These are phyloP conservation scores for Chondrosia reniformis DNA, from an alignment of 37 sponge, comb jelly and placozoan species.

Conservation along the genomic window DNA sequence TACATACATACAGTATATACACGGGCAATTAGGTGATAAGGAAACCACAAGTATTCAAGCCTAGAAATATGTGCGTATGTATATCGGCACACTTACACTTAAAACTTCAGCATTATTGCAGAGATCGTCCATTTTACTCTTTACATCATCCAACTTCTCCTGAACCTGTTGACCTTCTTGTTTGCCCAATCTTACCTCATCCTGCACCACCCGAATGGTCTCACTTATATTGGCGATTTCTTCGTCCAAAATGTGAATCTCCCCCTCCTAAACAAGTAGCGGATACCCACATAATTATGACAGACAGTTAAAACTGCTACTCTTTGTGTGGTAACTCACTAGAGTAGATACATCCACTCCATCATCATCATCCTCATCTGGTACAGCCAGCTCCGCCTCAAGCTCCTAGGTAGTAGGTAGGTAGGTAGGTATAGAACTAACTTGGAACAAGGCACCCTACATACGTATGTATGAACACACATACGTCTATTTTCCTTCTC, in stretches of 20 bases:
- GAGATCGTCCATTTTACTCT: not conserved
- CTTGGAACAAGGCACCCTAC: not conserved
- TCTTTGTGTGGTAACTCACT: not conserved
- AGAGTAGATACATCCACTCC: not conserved
- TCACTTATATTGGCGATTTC: not conserved
- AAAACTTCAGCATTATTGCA: no score
- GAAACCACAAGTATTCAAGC: not conserved
- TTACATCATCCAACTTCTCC: not conserved
- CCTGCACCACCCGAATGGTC: not conserved
- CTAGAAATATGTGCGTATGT: not conserved
- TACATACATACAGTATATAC: not conserved
- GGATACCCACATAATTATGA: no score
- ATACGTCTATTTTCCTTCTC: no score
- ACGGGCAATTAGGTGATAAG: not conserved
- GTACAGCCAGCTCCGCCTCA: slow-evolving; percentile 16
- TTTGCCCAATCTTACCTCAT: no score
- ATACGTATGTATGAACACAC: slow-evolving; percentile 4
- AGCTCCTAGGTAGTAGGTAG: no score
- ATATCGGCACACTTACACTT: no score
- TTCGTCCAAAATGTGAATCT: slow-evolving; percentile 1
- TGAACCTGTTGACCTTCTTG: not conserved
- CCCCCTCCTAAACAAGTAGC: no score
- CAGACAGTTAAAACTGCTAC: no score
- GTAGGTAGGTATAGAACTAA: not conserved
- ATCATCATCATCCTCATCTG: slow-evolving; percentile 7